Base-by-base conservation (phyloP, 2,888 invertebrate species). In the Lasioglossum leucozonium region DNA sequence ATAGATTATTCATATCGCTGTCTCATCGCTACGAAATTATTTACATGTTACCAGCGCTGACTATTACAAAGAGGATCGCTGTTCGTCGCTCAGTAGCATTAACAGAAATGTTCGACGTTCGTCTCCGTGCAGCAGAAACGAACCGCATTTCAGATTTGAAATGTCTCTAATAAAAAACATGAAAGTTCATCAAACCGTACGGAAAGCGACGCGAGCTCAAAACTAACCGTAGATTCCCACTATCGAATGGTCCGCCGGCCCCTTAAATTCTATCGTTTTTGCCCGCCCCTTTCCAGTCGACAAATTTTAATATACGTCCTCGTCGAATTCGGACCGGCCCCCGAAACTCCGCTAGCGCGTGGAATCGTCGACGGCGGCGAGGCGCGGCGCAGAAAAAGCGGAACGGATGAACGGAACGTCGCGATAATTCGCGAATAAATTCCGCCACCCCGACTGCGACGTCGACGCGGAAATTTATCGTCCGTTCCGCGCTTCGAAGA, bases 401-500 rank as follows among this genome's bases (percentile, higher is more conserved):
- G 51, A 79, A 55, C 72, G 84, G 69, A 77, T 72, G 81, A 77
- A 87, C 84, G 86, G 87, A 86, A 88, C 82, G 79, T 73, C 77
- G 89, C 87, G 92, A 92, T 93, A 92, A 92, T 92, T 90, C 88
- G 81, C 86, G 89, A 91, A 93, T 92, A 92, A 93, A 92, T 92
- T 92, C 88, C 84, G 77, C 89, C 76, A 78, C 78, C 88, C 88
- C 87, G 86, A 85, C 87, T 85, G 84, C 85, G 89, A 87, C 89
- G 82, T 77, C 67, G 83, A 65, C 62, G 62, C 18, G 73, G 72
- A 86, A 90, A 92, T 92, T 91, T 92, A 83, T 82, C 18, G 55
- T 26, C 4, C 44, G 62, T 26, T 2, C 65, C 34, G 4, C 75
- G 65, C 55, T 72, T 76, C 65, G 65, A 55, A n/a, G 42, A 42